These are phyloP conservation scores for Brevimyrus niger DNA, from an alignment of 2,113 vertebrate species.

Conservation along the genomic window DNA sequence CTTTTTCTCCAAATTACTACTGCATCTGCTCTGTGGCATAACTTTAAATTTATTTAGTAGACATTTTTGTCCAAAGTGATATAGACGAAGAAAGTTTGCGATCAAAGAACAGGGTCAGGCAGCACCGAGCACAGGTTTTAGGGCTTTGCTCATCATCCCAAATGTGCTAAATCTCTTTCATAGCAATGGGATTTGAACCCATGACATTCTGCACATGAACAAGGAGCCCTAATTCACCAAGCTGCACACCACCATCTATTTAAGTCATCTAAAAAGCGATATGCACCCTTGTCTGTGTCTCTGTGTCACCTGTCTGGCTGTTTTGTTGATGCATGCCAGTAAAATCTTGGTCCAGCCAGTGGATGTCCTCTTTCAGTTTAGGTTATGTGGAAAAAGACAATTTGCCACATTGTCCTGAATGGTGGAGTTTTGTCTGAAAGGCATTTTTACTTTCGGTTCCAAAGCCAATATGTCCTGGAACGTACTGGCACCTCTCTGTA, in stretches of 20 bases:
- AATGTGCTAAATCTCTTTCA: background rate
- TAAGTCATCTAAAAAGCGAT: background rate
- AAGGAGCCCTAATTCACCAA: background rate
- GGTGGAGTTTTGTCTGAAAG: background rate
- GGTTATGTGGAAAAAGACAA: background rate
- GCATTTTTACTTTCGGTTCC: background rate
- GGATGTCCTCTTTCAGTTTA: background rate
- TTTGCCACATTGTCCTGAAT: background rate
- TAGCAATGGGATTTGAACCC: background rate
- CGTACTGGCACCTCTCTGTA: background rate
- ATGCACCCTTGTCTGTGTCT: background rate
- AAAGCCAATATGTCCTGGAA: background rate
- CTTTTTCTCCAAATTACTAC: background rate
- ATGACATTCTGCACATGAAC: background rate
- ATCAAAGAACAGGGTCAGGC: background rate
- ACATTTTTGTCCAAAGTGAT: background rate
- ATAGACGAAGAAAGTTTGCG: background rate
- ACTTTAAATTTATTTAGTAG: background rate
- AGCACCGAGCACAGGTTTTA: background rate
- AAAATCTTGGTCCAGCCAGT: background rate
- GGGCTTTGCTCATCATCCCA: background rate
- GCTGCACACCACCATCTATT: background rate
- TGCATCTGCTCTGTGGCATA: background rate
- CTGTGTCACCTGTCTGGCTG: background rate
- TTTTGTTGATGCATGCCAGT: background rate